A percentile compares a stretch with the other conserved stretches of the same genome.
These are phyloP conservation scores for Erpobdella octoculata DNA, from an alignment of 2,888 invertebrate species.

Conservation along the genomic window DNA sequence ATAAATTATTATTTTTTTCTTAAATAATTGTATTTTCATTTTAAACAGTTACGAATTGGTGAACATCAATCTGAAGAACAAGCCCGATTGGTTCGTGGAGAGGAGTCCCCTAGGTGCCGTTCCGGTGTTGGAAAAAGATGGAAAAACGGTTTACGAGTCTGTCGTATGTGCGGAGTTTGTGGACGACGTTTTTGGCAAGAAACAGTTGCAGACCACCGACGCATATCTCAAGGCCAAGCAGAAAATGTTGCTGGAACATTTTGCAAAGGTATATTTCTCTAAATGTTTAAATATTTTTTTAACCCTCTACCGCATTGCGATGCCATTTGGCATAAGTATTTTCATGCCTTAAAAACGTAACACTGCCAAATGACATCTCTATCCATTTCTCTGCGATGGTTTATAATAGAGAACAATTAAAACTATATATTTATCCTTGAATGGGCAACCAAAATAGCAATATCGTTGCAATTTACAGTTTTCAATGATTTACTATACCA, in stretches of 20 bases:
- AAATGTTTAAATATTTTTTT: neutral
- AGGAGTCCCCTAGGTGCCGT: constrained; percentile 51
- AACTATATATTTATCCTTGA: no score
- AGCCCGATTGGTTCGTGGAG: constrained; percentile 27
- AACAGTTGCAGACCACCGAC: neutral
- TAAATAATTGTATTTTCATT: neutral
- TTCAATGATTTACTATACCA: neutral
- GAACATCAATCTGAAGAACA: constrained; percentile 54
- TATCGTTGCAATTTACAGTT: no score
- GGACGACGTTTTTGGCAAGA: constrained; percentile 54
- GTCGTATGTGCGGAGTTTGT: constrained; percentile 57
- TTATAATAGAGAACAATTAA: no score
- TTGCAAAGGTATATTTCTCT: neutral
- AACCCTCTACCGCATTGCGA: neutral
- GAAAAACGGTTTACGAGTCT: constrained; percentile 57
- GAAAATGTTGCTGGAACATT: constrained; percentile 24
- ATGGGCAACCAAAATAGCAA: no score
- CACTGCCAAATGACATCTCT: no score
- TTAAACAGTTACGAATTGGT: constrained; percentile 53
- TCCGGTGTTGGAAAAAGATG: constrained; percentile 52
- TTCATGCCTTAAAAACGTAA: neutral
- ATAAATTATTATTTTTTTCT: neutral
- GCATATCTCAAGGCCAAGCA: constrained; percentile 18
- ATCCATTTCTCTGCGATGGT: no score
- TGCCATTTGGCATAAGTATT: neutral